Evolutionary conservation across 2,888 invertebrate species (phyloP).

Genomic region (Ormyrus nitidulus): DNA sequence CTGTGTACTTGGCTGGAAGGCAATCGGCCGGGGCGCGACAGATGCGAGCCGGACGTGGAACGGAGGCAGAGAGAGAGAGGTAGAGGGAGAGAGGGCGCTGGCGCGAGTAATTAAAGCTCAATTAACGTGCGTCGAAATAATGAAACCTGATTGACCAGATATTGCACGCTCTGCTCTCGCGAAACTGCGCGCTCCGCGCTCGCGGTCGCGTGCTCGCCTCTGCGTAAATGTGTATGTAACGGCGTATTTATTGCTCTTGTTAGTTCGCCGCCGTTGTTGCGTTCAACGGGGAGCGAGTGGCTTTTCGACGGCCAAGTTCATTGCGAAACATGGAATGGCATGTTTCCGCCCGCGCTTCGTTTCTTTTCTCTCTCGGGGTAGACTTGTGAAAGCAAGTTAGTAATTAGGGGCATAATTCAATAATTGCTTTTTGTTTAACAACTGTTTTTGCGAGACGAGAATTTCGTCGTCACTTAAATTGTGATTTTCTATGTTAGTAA

Average conservation of each 20-base stretch:
- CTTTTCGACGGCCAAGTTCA: too few relatives aligned
- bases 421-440: too few relatives aligned
- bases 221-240: not conserved
- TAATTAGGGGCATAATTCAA: too few relatives aligned
- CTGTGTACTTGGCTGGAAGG: not conserved
- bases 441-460: too few relatives aligned
- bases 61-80: not conserved
- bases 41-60: not conserved
- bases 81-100: not conserved
- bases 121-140: conserved; percentile 45
- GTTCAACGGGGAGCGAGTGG: too few relatives aligned
- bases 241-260: not conserved
- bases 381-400: too few relatives aligned
- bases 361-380: too few relatives aligned
- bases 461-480: too few relatives aligned
- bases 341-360: too few relatives aligned
- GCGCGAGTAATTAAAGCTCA: conserved; percentile 46
- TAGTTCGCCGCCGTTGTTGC: not conserved
- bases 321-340: too few relatives aligned
- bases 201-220: not conserved
- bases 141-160: conserved; percentile 34
- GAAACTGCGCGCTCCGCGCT: too few relatives aligned
- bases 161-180: not conserved
- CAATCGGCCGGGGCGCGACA: not conserved
- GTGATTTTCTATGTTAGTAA: too few relatives aligned